Evolutionary conservation across 2,888 invertebrate genomes (phyloP), one percentile per base, ranked within the genome.

Genomic region (Zelleria hepariella): DNA sequence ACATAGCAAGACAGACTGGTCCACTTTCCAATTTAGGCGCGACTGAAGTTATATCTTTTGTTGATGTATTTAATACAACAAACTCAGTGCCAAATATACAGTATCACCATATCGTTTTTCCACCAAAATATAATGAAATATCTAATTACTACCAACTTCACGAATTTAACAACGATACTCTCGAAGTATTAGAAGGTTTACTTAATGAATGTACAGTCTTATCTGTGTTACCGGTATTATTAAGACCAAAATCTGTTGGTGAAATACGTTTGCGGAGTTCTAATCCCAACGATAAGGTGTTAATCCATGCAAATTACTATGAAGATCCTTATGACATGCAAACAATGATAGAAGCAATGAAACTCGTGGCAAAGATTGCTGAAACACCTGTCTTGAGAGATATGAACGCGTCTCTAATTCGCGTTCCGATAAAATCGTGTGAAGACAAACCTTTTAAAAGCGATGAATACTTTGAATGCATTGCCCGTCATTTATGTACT

Each of bases 161-260:
- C 48, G 73, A 60, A 0, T 58, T 78, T 0, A 67, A 25, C 24
- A 74, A 80, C 1, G 75, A 82, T 59, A 64, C 74, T 56, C 62
- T 65, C 32, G 63, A 64, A 53, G 68, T 75, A 62, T 77, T 75
- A 54, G 56, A 67, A 10, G 60, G 73, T 48, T 53, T 80, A 6
- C 82, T 77, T 62, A 65, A 76, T 47, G 66, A 78, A 10, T 67
- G 77, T 42, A 67, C 69, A 49, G 60, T 77, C 1, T 63, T 92
- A 66, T 80, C 90, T 26, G 75, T 91, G 2, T 82, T 90, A 2
- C 91, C 91, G 0, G 78, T 93, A 7, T 58, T 95, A 58, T 75
- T 95, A 72, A 82, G 93, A 59, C 95, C 95, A 0, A 90, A 87
- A 63, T 94, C 94, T 60, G 85, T 86, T 59, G 95, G 95, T 0